Conservation (phyloP, 2,888 invertebrate species). For the Drosophila pseudotalamancana region DNA sequence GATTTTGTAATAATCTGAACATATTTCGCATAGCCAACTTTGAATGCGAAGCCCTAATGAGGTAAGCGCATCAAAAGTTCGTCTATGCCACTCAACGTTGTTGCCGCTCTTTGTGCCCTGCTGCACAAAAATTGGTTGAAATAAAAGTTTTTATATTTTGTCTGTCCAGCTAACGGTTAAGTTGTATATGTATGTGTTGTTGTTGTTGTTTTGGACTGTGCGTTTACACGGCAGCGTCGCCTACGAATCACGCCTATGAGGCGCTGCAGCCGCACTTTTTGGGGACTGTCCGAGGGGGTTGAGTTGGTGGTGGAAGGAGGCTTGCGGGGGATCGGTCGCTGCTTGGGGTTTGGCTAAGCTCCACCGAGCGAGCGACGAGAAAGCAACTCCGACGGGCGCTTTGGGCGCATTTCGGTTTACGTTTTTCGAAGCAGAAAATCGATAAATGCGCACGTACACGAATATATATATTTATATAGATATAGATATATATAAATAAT, state of each 20-base stretch:
- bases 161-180: slow-evolving; percentile 22
- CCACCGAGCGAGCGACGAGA: slow-evolving; percentile 6
- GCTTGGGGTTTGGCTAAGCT: slow-evolving; percentile 27
- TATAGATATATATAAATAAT: slow-evolving; percentile 13
- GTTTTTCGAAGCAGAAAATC: slow-evolving; percentile 73
- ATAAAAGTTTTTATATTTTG: slow-evolving; percentile 34
- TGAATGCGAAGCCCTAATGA: neutral
- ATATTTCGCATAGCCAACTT: neutral
- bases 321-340: neutral
- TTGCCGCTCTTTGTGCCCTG: slow-evolving; percentile 3
- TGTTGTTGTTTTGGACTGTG: slow-evolving; percentile 19
- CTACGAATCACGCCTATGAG: slow-evolving; percentile 42
- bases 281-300: neutral
- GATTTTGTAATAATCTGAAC: neutral
- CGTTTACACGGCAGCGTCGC: slow-evolving; percentile 42
- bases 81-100: neutral
- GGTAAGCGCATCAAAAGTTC: slow-evolving; percentile 5
- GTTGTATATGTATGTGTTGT: slow-evolving; percentile 2
- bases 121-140: slow-evolving; percentile 37
- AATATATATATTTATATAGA: slow-evolving; percentile 52
- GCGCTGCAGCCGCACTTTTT: neutral
- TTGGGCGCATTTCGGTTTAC: slow-evolving; percentile 65
- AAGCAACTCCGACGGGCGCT: slow-evolving; percentile 40
- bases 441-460: slow-evolving; percentile 72
- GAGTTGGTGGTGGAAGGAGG: neutral